Evolutionary conservation across 2,113 vertebrate genomes (phyloP), one percentile per base, ranked within the genome.

Genomic region (Hydrolagus affinis): DNA sequence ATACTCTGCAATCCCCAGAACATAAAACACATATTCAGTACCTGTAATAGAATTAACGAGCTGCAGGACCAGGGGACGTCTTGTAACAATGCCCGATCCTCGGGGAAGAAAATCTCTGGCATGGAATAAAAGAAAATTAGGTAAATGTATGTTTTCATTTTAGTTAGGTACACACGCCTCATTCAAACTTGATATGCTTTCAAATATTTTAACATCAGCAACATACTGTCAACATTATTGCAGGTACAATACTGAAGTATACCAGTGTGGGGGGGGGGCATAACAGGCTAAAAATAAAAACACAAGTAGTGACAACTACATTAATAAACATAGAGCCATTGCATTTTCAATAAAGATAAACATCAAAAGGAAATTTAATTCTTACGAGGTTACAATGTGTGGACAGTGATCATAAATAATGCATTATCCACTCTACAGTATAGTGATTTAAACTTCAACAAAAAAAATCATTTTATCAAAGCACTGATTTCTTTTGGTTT

Each of bases 41-140:
- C 94, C 94, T 93, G 92, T 90, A 89, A 91, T 94, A n/a, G 92
- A 92, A 88, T 92, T 94, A 80, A 94, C 90, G 69, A 94, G 93
- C 74, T 94, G 94, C 44, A 94, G 85, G 32, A 94, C 92, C 77
- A 94, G 86, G 0, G 94, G 93, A 15, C 94, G 86, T 87, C 94
- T 90, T 17, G 94, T 94, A 72, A 94, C 91, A 32, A 94, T 94
- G 88, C 94, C 94, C 23, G 94, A 93, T 10, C 94, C 94, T 85
- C 94, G 91, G 86, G 94, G 94, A 85, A 94, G 93, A 87, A 94
- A 94, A 88, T 94, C 94, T 89, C 94, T 94, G 66, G 85, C 11
- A 28, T 30, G 87, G 86, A 88, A 89, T 6, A 66, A 78, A 57
- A 64, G 69, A 85, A 17, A 77, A 87, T 44, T 44, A 87, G 11